A percentile compares a stretch with the other conserved stretches of the same genome.
Conservation (phyloP, 2,888 invertebrate species). For the Pyrocoelia pectoralis region DNA sequence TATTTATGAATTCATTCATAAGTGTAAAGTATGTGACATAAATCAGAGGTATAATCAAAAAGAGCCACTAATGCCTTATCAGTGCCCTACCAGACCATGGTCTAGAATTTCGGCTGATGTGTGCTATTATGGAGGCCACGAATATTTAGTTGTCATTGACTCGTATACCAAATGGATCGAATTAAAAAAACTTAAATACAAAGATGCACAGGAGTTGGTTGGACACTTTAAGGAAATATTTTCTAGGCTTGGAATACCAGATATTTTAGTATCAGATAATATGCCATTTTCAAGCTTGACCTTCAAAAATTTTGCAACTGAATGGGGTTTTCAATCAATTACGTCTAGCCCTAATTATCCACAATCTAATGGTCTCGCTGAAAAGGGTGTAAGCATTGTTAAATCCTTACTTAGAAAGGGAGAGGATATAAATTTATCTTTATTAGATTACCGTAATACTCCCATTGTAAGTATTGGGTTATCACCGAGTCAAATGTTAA, state of each 20-base stretch:
- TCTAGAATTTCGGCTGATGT: background rate
- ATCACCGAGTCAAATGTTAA: no score
- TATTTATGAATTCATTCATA: no score
- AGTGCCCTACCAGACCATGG: background rate
- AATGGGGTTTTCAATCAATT: constrained; percentile 34
- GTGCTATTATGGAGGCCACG: background rate
- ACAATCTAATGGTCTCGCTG: constrained; percentile 36
- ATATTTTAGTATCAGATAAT: constrained; percentile 34
- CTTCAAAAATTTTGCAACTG: constrained; percentile 31
- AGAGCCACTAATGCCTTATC: no score
- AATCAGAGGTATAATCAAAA: no score
- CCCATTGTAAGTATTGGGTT: no score
- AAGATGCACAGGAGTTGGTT: no score
- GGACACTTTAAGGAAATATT: no score
- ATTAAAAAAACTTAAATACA: background rate
- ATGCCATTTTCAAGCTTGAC: constrained; percentile 29
- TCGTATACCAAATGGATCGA: background rate
- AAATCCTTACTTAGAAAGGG: constrained; percentile 2
- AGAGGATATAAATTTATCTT: no score
- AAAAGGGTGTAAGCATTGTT: constrained; percentile 20
- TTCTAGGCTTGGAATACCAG: constrained; percentile 25
- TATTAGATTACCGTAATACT: no score
- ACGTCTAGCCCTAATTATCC: constrained; percentile 37
- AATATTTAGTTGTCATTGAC: background rate
- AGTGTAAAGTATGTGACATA: background rate